Evolutionary conservation across 2,888 invertebrate genomes (phyloP).

Genomic region (Chouioia cunea): DNA sequence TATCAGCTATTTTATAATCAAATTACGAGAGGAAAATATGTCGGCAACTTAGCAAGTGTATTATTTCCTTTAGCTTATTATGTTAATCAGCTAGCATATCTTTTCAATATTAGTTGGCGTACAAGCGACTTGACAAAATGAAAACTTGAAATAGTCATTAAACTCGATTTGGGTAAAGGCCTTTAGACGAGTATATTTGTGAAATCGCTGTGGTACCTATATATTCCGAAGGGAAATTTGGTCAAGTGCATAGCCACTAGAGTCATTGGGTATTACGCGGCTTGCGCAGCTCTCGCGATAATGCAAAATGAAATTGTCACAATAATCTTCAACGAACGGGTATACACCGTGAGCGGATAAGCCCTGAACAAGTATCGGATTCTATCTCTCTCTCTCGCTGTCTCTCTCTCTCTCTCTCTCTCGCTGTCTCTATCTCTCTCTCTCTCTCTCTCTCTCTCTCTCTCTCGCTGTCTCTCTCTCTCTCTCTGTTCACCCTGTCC

Average conservation of each 20-base stretch:
- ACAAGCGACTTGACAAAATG: too few relatives aligned
- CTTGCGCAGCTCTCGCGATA: too few relatives aligned
- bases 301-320: slow-evolving; percentile 62
- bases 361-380: slow-evolving; percentile 50
- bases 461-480: slow-evolving; percentile 13
- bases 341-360: slow-evolving; percentile 51
- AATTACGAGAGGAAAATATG: too few relatives aligned
- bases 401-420: slow-evolving; percentile 12
- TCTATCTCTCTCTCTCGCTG: slow-evolving; percentile 17
- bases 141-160: slow-evolving; percentile 59
- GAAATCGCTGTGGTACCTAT: slow-evolving; percentile 50
- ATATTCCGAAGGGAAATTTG: slow-evolving; percentile 56
- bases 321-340: slow-evolving; percentile 56
- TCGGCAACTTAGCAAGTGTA: too few relatives aligned
- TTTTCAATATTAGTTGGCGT: too few relatives aligned
- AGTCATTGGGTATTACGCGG: slow-evolving; percentile 55
- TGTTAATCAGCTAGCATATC: too few relatives aligned
- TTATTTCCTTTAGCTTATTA: too few relatives aligned
- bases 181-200: slow-evolving; percentile 1
- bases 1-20: too few relatives aligned
- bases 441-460: slow-evolving; percentile 13
- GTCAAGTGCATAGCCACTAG: slow-evolving; percentile 9
- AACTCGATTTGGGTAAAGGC: slow-evolving; percentile 62
- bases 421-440: slow-evolving; percentile 3
- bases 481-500: slow-evolving; percentile 7